Conservation (phyloP, 2,113 vertebrate genomes). For the Gymnarchus niloticus region DNA sequence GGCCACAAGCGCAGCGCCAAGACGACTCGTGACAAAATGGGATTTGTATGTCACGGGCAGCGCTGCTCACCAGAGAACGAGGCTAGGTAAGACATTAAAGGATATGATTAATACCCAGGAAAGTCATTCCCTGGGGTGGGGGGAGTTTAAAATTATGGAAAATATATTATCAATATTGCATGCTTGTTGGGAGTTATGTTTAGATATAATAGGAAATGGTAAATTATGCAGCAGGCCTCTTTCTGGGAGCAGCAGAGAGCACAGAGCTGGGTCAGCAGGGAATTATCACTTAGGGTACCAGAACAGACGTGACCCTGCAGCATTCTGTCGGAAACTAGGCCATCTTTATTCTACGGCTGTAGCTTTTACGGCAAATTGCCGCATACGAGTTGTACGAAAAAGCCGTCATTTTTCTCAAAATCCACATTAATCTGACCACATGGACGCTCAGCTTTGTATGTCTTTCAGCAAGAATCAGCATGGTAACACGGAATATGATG, state of each 20-base stretch:
- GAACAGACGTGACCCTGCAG: neutral
- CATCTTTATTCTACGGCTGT: neutral
- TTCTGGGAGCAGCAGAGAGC: constrained; percentile 43
- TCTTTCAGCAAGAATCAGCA: neutral
- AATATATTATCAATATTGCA: constrained; percentile 48
- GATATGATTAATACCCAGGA: constrained; percentile 18
- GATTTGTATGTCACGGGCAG: too few species aligned
- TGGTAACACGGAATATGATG: neutral
- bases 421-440: neutral
- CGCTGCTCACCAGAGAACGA: neutral
- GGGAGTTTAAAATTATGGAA: constrained; percentile 41
- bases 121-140: constrained; percentile 8
- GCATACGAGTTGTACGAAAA: neutral
- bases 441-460: neutral
- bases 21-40: neutral
- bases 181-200: constrained; percentile 58
- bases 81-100: neutral
- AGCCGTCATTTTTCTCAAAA: neutral
- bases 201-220: constrained; percentile 56
- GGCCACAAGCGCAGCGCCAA: neutral
- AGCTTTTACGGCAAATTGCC: neutral
- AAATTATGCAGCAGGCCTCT: constrained; percentile 60
- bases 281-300: constrained; percentile 2
- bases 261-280: constrained; percentile 5
- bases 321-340: neutral